A percentile compares a stretch with the other conserved stretches of the same genome.
Evolutionary conservation across 1,140 invertebrate species (phyloP).

Genomic region (Heliothis subflexa): DNA sequence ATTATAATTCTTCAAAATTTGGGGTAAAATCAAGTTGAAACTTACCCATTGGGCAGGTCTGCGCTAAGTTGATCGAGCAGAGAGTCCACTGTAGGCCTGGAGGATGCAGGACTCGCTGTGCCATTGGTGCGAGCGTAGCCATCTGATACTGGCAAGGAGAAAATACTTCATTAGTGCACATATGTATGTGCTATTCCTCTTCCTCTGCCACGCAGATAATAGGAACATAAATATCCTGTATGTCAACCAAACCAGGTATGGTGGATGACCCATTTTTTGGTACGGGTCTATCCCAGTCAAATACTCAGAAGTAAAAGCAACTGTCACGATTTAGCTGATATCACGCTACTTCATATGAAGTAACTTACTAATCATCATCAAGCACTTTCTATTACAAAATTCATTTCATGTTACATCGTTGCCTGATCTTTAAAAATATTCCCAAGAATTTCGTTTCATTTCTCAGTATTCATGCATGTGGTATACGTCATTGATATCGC

Average conservation of each 20-base stretch:
- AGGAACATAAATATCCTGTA: too few relatives aligned
- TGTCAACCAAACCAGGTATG: too few relatives aligned
- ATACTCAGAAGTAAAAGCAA: neutral
- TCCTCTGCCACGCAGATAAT: too few relatives aligned
- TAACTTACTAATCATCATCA: neutral
- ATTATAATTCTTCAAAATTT: too few relatives aligned
- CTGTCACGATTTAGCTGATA: too few relatives aligned
- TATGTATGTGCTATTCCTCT: too few relatives aligned
- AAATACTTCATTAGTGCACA: neutral
- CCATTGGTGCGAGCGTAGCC: slow-evolving; percentile 82
- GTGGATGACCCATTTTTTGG: too few relatives aligned
- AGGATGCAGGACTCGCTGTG: slow-evolving; percentile 76
- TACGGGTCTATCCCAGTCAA: neutral
- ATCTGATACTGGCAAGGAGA: slow-evolving; percentile 61
- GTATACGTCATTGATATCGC: too few relatives aligned
- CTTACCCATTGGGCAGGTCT: slow-evolving; percentile 92
- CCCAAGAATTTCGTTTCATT: neutral
- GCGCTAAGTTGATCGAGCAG: slow-evolving; percentile 95
- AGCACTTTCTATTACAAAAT: too few relatives aligned
- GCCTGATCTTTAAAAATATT: too few relatives aligned
- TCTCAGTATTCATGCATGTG: neutral
- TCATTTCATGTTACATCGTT: too few relatives aligned
- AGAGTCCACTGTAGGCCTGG: slow-evolving; percentile 93
- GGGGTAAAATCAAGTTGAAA: too few relatives aligned
- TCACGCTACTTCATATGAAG: neutral